Conservation (phyloP, 2,797 vertebrate genomes). For the Hephaestus fuliginosus region DNA sequence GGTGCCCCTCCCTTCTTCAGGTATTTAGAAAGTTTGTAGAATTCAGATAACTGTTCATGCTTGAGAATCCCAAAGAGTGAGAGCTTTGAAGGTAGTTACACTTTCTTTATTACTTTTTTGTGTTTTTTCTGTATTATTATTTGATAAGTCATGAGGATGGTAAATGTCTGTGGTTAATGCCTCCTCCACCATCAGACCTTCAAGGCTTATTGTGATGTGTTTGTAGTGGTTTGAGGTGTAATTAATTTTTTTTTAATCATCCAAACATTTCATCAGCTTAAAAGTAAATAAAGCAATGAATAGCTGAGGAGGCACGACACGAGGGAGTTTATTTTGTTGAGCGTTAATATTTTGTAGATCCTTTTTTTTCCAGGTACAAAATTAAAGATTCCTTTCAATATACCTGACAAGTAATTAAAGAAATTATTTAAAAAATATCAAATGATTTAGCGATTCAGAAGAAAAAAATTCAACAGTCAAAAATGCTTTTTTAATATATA, state of each 20-base stretch:
- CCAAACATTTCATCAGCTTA: conserved; percentile 28
- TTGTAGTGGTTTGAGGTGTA: not conserved
- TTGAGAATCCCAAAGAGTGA: not conserved
- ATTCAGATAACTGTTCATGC: not conserved
- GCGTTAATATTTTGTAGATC: conserved; percentile 1
- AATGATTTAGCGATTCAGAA: conserved; percentile 42
- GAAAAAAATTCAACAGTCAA: conserved; percentile 44
- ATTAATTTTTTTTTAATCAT: conserved; percentile 28
- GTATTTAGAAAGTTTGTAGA: not conserved
- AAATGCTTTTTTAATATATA: conserved; percentile 50
- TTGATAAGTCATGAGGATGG: not conserved
- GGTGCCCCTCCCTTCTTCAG: not conserved
- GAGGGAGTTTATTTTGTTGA: conserved; percentile 1
- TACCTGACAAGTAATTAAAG: conserved; percentile 17
- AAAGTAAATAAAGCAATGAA: conserved; percentile 27
- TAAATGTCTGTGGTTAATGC: conserved; percentile 9
- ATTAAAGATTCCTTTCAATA: conserved; percentile 30
- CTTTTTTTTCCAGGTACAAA: conserved; percentile 8
- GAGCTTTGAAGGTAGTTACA: not conserved
- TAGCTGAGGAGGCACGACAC: conserved; percentile 12
- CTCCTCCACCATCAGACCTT: not conserved
- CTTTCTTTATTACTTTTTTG: no score
- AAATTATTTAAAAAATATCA: conserved; percentile 19
- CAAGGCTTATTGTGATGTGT: conserved; percentile 24
- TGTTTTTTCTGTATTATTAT: not conserved